A percentile compares a stretch with the other conserved stretches of the same genome.
phyloP scores from a whole-genome alignment of 2,113 vertebrate genomes.

The Danio rerio region DNA sequence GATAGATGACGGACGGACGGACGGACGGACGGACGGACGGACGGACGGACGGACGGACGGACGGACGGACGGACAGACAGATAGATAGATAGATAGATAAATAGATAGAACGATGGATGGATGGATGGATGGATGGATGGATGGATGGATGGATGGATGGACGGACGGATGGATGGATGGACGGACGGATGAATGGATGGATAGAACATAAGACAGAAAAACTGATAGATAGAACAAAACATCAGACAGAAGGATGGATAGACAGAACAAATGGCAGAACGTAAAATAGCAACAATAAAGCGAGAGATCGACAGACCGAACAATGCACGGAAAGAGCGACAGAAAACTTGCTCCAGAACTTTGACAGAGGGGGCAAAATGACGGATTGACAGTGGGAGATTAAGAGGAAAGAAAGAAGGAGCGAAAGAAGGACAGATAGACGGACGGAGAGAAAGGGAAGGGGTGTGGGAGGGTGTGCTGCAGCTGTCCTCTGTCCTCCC shows the following conservation, averaged over 20 bases:
- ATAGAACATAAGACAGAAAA: too few species aligned
- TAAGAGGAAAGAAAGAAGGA: constrained; percentile 53
- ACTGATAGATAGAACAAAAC: too few species aligned
- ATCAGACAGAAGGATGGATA: neutral
- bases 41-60: too few species aligned
- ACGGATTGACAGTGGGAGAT: constrained; percentile 56
- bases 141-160: too few species aligned
- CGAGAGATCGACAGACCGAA: neutral
- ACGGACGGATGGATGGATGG: too few species aligned
- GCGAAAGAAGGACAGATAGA: constrained; percentile 52
- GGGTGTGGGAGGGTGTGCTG: constrained; percentile 69
- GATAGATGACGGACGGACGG: too few species aligned
- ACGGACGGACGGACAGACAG: too few species aligned
- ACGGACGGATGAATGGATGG: too few species aligned
- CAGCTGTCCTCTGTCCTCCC: constrained; percentile 93
- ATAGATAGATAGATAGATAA: too few species aligned
- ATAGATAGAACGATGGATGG: too few species aligned
- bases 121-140: too few species aligned
- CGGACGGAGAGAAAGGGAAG: constrained; percentile 49
- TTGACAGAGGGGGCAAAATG: constrained; percentile 37
- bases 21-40: too few species aligned
- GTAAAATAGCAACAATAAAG: neutral
- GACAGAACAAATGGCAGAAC: neutral
- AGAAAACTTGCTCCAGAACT: constrained; percentile 31
- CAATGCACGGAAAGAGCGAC: neutral